Evolutionary conservation across 2,797 vertebrate genomes (phyloP).

Genomic region (Saxicola maurus): DNA sequence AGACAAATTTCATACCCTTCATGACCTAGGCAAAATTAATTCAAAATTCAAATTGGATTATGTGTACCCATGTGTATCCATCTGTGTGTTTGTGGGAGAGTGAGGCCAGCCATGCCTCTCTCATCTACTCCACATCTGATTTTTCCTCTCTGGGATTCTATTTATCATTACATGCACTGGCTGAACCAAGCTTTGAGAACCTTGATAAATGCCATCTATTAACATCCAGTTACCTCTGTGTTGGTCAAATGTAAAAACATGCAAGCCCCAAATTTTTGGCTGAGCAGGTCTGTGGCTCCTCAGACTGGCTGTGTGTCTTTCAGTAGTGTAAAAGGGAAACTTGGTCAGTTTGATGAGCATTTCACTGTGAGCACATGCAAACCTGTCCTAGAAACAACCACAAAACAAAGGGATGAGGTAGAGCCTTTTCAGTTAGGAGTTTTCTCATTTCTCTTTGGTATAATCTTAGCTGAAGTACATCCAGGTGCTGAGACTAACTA

Average conservation of each 20-base stretch:
- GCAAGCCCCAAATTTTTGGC: not conserved
- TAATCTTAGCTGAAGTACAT: not conserved
- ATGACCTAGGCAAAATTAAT: not conserved
- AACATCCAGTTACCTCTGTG: not conserved
- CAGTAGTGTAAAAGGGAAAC: not conserved
- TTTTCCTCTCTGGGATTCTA: not conserved
- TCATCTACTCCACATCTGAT: not conserved
- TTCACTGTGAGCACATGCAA: not conserved
- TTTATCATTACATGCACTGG: not conserved
- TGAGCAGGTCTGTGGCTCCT: fast-evolving
- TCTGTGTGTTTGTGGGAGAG: not conserved
- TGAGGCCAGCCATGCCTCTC: not conserved
- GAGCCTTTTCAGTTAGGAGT: not conserved
- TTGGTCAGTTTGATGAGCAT: not conserved
- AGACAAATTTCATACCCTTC: not conserved
- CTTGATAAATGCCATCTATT: not conserved
- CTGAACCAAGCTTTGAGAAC: not conserved
- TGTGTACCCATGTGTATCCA: fast-evolving
- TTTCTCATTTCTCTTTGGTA: not conserved
- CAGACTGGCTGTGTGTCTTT: not conserved
- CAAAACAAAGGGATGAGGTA: not conserved
- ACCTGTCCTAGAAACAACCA: not conserved
- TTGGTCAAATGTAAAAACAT: not conserved
- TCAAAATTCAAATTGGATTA: not conserved
- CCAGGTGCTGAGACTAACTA: not conserved